These are phyloP conservation scores for Ruditapes philippinarum DNA, from an alignment of 1,140 invertebrate genomes.

Conservation along the genomic window DNA sequence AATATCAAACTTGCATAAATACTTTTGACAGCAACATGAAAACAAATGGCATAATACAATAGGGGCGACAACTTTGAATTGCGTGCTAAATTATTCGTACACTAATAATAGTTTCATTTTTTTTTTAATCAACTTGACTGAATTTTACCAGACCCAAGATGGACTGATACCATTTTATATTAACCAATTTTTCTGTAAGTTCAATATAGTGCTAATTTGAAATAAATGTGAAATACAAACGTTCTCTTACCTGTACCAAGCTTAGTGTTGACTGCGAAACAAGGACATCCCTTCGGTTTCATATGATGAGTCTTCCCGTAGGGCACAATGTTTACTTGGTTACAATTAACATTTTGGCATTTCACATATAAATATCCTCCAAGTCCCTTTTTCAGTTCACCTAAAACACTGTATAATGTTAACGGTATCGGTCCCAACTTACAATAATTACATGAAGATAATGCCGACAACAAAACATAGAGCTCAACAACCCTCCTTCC, in stretches of 20 bases:
- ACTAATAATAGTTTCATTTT: too few species aligned
- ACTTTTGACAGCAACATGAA: too few species aligned
- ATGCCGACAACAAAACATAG: background rate
- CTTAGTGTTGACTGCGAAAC: slow-evolving; percentile 4
- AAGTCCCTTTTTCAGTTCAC: background rate
- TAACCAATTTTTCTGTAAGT: too few species aligned
- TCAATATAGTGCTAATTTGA: too few species aligned
- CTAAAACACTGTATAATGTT: background rate
- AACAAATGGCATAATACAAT: too few species aligned
- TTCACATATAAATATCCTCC: background rate
- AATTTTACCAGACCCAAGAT: too few species aligned
- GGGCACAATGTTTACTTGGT: background rate
- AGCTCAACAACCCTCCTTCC: background rate
- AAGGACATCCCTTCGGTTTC: background rate
- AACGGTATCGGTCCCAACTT: background rate
- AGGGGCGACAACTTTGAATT: too few species aligned
- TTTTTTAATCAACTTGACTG: too few species aligned
- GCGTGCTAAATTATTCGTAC: too few species aligned
- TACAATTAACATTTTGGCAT: background rate
- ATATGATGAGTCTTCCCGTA: background rate
- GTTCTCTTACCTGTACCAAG: background rate
- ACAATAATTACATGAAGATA: background rate
- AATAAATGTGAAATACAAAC: too few species aligned
- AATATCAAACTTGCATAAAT: too few species aligned
- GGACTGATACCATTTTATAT: too few species aligned